A percentile compares a stretch with the other conserved stretches of the same genome.
Evolutionary conservation across 2,797 vertebrate species (phyloP).

Genomic region (Sardinella longiceps): DNA sequence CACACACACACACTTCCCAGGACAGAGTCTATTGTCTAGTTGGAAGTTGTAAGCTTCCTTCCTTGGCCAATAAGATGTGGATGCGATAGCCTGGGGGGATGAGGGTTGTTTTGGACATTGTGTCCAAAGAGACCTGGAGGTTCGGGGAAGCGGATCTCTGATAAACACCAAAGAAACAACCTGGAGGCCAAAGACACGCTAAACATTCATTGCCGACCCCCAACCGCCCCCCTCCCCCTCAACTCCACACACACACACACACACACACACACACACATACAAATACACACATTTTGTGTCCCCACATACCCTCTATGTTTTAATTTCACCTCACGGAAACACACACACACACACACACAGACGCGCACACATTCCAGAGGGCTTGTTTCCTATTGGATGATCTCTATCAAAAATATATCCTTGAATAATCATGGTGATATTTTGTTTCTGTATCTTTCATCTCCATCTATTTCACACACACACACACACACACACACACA

Average conservation of each 20-base stretch:
- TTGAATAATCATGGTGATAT: background rate
- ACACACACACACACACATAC: background rate
- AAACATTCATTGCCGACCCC: background rate
- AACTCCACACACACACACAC: background rate
- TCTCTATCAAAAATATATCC: background rate
- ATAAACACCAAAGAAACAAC: slow-evolving; percentile 26
- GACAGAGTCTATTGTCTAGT: slow-evolving; percentile 11
- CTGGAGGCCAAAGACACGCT: background rate
- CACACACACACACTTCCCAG: slow-evolving; percentile 12
- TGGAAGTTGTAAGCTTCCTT: slow-evolving; percentile 21
- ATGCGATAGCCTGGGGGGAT: background rate
- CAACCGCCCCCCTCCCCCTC: background rate
- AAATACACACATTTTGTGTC: background rate
- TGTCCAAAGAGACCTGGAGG: background rate
- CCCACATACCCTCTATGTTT: slow-evolving; percentile 15
- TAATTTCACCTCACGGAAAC: background rate
- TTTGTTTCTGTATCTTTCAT: background rate
- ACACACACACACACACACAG: background rate
- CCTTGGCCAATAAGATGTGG: background rate
- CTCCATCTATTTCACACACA: background rate
- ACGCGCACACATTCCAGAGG: background rate
- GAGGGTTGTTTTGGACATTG: background rate
- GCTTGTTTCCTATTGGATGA: background rate
- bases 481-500: slow-evolving; percentile 4
- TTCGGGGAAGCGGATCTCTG: background rate